A percentile compares a stretch with the other conserved stretches of the same genome.
Evolutionary conservation across 1,140 invertebrate genomes (phyloP).

Genomic region (Meteorus sp.): DNA sequence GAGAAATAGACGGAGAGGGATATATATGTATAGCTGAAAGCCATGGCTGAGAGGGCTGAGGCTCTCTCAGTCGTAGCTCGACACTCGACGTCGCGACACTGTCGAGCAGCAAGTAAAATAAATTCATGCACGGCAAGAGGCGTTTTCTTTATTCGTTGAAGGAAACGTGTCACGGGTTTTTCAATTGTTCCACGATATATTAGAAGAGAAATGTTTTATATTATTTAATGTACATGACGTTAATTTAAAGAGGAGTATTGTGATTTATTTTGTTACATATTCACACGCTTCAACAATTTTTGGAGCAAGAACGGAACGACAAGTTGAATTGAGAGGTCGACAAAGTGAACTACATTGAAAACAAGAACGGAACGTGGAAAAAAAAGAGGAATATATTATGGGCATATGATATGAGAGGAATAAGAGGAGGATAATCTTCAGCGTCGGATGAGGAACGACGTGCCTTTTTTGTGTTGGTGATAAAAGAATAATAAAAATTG

Average conservation of each 20-base stretch:
- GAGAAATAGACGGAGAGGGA: neutral
- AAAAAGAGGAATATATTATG: neutral
- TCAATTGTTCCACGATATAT: neutral
- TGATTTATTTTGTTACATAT: too few species aligned
- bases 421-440: conserved; percentile 6
- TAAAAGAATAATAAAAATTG: conserved; percentile 1
- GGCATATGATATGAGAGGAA: neutral
- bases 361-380: neutral
- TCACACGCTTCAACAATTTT: too few species aligned
- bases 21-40: neutral
- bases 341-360: too few species aligned
- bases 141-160: neutral
- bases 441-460: conserved; percentile 21
- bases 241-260: too few species aligned
- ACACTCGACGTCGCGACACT: conserved; percentile 17
- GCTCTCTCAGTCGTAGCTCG: conserved; percentile 22
- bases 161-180: conserved; percentile 3
- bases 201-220: too few species aligned
- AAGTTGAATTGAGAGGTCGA: too few species aligned
- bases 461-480: conserved; percentile 22
- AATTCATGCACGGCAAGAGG: too few species aligned
- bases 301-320: too few species aligned
- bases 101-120: conserved; percentile 16
- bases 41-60: conserved; percentile 15
- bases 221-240: too few species aligned